Evolutionary conservation across 2,797 vertebrate species (phyloP), one percentile per base, ranked within the genome.

Genomic region (Apogon hyalosoma): DNA sequence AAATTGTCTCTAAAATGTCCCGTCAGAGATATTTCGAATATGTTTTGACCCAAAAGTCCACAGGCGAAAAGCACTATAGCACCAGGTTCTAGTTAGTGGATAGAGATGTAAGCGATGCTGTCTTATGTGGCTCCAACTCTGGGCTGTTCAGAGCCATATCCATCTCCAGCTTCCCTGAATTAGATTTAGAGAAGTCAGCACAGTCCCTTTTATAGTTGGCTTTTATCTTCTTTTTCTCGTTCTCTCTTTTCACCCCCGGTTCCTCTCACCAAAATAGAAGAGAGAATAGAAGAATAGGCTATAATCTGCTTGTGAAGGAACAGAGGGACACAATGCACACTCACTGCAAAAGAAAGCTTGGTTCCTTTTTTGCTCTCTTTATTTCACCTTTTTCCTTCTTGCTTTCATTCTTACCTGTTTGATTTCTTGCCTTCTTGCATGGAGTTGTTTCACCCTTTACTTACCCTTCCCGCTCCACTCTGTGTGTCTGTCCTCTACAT

Each of bases 171-270:
- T 63, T 61, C 47, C 36, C 39, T 56, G 49, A 61, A 60, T 79
- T 62, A 66, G 45, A 10, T 71, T 75, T 51, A 67, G 70, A 68
- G 54, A 63, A 66, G 58, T 69, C 46, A 73, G 41, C 48, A 19
- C 14, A 46, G 64, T 73, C 63, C 79, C 65, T 81, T 69, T 70
- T 73, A 49, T 28, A 71, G 14, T 42, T 56, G 13, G 51, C 58
- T 85, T 85, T 85, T 21, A 71, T 82, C 54, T 79, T 57, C 63
- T 64, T 50, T 36, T 39, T 4, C 38, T 52, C 24, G 2, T 18
- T 18, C 33, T 19, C 1, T 56, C 19, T 59, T 63, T 61, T 70
- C 56, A 63, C 46, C 49, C 49, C 24, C 2, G 5, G 53, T 69
- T 68, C 50, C 39, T 55, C 43, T 72, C 13, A 73, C 59, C 49